Base-by-base conservation (phyloP, 2,797 vertebrate species). In the Rhyacichthys aspro region DNA sequence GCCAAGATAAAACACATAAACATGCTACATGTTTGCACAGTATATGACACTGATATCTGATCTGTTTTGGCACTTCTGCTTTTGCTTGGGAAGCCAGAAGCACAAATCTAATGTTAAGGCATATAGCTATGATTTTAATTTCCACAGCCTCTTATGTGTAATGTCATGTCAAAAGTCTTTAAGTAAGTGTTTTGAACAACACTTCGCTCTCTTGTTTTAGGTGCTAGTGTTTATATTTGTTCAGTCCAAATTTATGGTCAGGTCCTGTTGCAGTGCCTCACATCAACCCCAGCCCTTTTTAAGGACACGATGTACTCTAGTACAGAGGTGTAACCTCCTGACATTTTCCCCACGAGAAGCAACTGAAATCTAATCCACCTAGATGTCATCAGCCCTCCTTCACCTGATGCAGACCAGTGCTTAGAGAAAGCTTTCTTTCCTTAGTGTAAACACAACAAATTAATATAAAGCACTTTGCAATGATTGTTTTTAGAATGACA, bases 311-410 rank as follows among this genome's bases (percentile, higher is more conserved):
- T 78, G 77, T 82, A 68, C 78, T 71, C 45, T 7, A 41, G 46
- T 52, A 66, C 62, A 67, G 63, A 67, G 63, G 58, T 61, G 43
- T 71, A 76, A 80, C 85, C 82, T 59, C 55, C 32, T 86, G 84
- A 88, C 86, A 85, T 88, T 88, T 81, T 46, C 63, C 49, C 14
- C 37, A 52, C 11, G 49, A 54, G 45, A 41, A 59, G 39, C 39
- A 67, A 70, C 63, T 84, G 88, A 89, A 87, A 90, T 80, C 58
- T 19, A 70, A 88, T 28, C 71, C 37, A 48, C 39, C 63, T 63
- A 48, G 64, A 60, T 75, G 67, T 69, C 73, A 16, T 48, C 61
- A 58, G 11, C 19, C 57, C 58, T 66, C 66, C 76, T 43, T 17
- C 74, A 81, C 49, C 71, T 74, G 78, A 80, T 67, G 74, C 71